Percentiles rank a stretch among this genome's conserved stretches.
Evolutionary conservation across 2,113 vertebrate species (phyloP).

Genomic region (Cavia porcellus): DNA sequence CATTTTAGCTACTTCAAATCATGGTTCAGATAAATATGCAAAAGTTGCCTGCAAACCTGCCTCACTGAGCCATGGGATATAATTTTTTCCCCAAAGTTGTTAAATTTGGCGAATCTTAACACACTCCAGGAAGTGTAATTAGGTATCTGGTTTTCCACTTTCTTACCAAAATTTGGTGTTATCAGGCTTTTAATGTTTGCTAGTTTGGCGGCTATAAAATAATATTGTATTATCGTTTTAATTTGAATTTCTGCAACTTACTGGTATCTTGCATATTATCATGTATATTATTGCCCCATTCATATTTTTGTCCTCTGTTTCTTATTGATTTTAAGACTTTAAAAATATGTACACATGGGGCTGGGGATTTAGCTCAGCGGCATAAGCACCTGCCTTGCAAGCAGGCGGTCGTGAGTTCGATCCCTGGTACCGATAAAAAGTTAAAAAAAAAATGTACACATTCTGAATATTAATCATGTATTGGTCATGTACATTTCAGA

Average conservation of each 20-base stretch:
- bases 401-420: too few relatives aligned
- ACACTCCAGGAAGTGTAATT: background rate
- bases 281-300: background rate
- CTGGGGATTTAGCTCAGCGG: too few relatives aligned
- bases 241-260: constrained; percentile 40
- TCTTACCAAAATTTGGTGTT: background rate
- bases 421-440: too few relatives aligned
- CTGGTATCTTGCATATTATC: background rate
- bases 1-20: constrained; percentile 28
- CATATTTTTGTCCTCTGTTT: constrained; percentile 8
- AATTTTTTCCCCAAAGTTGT: background rate
- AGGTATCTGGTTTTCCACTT: background rate
- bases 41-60: constrained; percentile 2
- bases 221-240: constrained; percentile 5
- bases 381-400: too few relatives aligned
- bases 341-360: background rate
- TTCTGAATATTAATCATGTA: constrained; percentile 16
- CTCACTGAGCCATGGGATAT: background rate
- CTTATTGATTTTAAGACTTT: constrained; percentile 32
- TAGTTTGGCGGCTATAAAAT: constrained; percentile 27
- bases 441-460: background rate
- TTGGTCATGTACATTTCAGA: background rate
- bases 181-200: constrained; percentile 6
- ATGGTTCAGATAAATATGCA: background rate
- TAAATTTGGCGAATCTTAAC: background rate